Evolutionary conservation across 1,140 invertebrate species (phyloP), one percentile per base, ranked within the genome.

Genomic region (Apocrypta bakeri): DNA sequence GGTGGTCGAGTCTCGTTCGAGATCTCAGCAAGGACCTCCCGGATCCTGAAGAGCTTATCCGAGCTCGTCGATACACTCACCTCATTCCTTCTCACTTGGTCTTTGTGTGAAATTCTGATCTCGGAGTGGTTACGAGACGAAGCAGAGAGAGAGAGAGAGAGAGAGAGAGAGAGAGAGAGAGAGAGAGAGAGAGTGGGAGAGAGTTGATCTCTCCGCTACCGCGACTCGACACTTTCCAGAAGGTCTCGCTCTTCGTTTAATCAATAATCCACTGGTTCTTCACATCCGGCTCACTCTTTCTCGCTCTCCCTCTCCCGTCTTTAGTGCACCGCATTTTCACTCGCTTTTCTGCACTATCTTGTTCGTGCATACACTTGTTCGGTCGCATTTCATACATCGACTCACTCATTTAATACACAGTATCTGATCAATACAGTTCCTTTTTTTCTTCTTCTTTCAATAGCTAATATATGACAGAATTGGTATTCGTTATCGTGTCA

Each of bases 21-120:
- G 75, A 77, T 61, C 73, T 56, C 24, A n/a, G 14, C 61, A 61
- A 56, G 77, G 40, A 71, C 66, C 76, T 78, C 64, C 33, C 24
- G 37, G 64, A 78, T 68, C 40, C 24, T 17, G 56, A 42, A 68
- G 76, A 77, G 76, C 76, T 78, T 78, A 78, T 68, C 76, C 64
- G 29, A 14, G 14, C 9, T 25, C 63, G 63, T 68, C 76, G 76
- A 78, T 78, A 78, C 37, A 42, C 33, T 56, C 29, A 11, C 42
- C 17, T 56, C 17, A 2, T 21, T 42, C 4, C 6, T 21, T 56
- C 48, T 56, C 48, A 17, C 48, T 56, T 56, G 48, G 17, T 56
- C 48, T 56, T 56, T 56, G 56, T 66, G 17, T 75, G 76, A 79
- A 69, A 42, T 48, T 40, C 64, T 69, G 64, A 69, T 79, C 63